Evolutionary conservation across 92 coral and sea anemone species (phyloP).

Genomic region (Heteractis magnifica): DNA sequence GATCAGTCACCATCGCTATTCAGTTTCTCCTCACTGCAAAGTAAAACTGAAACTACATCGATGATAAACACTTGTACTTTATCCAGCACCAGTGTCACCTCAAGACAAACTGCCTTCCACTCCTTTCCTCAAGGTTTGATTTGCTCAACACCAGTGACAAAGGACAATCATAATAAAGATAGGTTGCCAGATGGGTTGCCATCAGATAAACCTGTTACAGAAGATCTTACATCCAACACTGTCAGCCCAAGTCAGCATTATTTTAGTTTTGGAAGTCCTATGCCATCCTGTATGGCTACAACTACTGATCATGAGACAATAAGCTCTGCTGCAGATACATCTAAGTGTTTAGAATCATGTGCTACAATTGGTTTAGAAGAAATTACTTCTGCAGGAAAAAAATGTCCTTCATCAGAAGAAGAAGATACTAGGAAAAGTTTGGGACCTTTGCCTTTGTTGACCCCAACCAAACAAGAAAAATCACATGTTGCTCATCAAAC

Average conservation of each 20-base stretch:
- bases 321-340: background rate
- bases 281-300: background rate
- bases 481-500: slow-evolving; percentile 18
- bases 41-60: slow-evolving; percentile 53
- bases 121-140: slow-evolving; percentile 31
- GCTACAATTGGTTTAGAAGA: background rate
- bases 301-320: background rate
- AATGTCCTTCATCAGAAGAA: background rate
- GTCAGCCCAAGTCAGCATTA: background rate
- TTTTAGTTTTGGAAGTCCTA: background rate
- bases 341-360: background rate
- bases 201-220: background rate
- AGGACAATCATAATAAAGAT: background rate
- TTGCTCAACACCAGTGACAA: slow-evolving; percentile 23
- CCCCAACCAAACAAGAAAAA: slow-evolving; percentile 27
- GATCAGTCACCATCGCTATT: slow-evolving; percentile 49
- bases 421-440: background rate
- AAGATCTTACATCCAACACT: background rate
- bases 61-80: slow-evolving; percentile 29
- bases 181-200: background rate
- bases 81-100: slow-evolving; percentile 21
- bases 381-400: background rate
- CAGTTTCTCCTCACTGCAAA: slow-evolving; percentile 46
- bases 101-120: slow-evolving; percentile 18
- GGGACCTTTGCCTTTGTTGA: background rate